Percentiles rank a stretch among this genome's conserved stretches.
Evolutionary conservation across 92 coral and sea anemone species (phyloP).

Genomic region (Zoanthus sansibaricus): DNA sequence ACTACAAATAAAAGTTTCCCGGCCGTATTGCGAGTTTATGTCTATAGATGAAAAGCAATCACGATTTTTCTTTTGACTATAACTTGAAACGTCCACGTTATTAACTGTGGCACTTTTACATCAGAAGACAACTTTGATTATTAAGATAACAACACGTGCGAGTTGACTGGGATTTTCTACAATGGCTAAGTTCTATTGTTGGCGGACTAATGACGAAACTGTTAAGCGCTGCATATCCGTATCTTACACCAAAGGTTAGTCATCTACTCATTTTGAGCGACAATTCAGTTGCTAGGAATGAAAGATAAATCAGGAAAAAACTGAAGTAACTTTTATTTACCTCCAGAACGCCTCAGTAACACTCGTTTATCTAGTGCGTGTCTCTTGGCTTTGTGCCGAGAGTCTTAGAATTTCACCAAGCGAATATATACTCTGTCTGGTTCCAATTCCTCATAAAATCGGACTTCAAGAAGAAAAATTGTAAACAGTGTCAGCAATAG

Average conservation of each 20-base stretch:
- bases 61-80: background rate
- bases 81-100: background rate
- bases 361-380: background rate
- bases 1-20: background rate
- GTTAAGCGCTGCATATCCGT: background rate
- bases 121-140: background rate
- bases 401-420: conserved; percentile 7
- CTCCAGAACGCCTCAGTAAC: background rate
- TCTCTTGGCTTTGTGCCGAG: conserved; percentile 32
- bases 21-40: background rate
- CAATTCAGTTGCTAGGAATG: background rate
- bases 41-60: background rate
- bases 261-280: background rate
- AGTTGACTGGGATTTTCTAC: conserved; percentile 19
- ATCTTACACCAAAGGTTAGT: background rate
- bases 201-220: background rate
- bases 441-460: background rate
- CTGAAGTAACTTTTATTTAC: background rate
- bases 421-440: conserved; percentile 4
- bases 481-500: background rate
- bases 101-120: background rate
- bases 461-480: background rate
- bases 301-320: background rate
- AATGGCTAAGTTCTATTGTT: conserved; percentile 33
- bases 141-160: conserved; percentile 25